Evolutionary conservation across 2,797 vertebrate species (phyloP).

Genomic region (Prunella strophiata): DNA sequence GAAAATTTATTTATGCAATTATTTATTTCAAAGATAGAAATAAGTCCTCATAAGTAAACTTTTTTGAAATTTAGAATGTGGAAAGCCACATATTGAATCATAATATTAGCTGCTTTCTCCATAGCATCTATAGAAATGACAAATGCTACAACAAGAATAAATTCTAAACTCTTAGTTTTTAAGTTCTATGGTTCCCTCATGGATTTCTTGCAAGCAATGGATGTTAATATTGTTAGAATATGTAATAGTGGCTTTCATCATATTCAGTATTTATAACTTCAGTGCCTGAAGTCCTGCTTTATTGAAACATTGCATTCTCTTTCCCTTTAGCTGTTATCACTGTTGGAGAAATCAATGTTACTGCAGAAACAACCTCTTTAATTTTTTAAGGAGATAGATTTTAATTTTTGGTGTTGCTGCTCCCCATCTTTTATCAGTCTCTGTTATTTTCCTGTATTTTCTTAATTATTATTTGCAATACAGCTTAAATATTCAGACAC

Average conservation of each 20-base stretch:
- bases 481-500: not conserved
- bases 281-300: not conserved
- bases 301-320: not conserved
- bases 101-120: not conserved
- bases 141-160: not conserved
- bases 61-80: not conserved
- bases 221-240: not conserved
- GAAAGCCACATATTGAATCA: not conserved
- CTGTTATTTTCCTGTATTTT: not conserved
- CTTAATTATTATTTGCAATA: not conserved
- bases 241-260: not conserved
- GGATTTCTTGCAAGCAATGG: not conserved
- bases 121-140: not conserved
- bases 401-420: not conserved
- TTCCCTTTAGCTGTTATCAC: not conserved
- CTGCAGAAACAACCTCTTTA: not conserved
- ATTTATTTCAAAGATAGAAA: not conserved
- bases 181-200: not conserved
- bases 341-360: conserved; percentile 15
- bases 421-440: not conserved
- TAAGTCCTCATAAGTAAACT: not conserved
- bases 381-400: not conserved
- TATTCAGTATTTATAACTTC: not conserved
- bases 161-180: not conserved
- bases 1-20: not conserved